A percentile compares a stretch with the other conserved stretches of the same genome.
phyloP scores from a whole-genome alignment of 35 echinoderm and acorn worm species.

The Diadema setosum region DNA sequence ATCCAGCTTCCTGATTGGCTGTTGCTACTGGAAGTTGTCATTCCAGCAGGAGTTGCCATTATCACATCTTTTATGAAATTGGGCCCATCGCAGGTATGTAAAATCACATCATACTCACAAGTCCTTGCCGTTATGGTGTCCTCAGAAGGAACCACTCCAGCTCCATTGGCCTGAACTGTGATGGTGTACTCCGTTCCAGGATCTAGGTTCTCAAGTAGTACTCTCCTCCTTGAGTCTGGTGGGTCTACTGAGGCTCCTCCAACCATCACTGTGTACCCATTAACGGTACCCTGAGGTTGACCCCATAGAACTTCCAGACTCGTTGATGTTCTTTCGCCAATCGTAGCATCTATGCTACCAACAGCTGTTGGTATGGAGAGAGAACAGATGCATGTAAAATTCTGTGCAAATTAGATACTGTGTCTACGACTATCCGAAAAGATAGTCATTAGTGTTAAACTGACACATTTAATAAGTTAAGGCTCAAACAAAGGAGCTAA shows the following conservation, averaged over 20 bases:
- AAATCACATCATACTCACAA: no score
- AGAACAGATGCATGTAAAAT: no score
- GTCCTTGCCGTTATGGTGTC: background rate
- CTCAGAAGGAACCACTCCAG: background rate
- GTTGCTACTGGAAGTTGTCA: no score
- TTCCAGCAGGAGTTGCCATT: no score
- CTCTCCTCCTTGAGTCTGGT: background rate
- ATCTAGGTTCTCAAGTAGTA: background rate
- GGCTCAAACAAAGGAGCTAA: no score
- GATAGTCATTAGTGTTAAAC: no score
- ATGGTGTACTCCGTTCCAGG: background rate
- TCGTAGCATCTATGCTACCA: background rate
- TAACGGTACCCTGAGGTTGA: background rate
- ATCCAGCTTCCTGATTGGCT: no score
- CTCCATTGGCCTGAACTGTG: background rate
- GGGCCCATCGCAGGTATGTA: no score
- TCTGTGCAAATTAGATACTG: no score
- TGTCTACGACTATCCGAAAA: no score
- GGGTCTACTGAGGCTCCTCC: background rate
- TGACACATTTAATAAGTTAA: no score
- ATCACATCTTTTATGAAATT: no score
- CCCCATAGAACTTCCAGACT: background rate
- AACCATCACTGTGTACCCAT: background rate
- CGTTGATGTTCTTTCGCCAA: background rate
- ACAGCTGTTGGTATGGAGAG: background rate